phyloP scores from a whole-genome alignment of 2,797 vertebrate species.

The Lepus townsendii region DNA sequence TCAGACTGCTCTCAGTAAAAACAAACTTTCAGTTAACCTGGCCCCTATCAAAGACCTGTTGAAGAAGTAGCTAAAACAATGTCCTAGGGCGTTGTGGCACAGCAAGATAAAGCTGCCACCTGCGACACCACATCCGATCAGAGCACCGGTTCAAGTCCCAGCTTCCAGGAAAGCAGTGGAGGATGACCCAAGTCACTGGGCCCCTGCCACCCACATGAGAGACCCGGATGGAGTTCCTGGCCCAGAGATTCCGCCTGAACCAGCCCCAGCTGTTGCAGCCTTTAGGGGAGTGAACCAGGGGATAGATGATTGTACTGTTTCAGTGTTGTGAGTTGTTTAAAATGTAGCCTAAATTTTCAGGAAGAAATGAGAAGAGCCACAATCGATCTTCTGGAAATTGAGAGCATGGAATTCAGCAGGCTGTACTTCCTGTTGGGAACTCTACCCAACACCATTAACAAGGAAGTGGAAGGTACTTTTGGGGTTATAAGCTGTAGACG shows the following conservation, averaged over 20 bases:
- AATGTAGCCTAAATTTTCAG: conserved; percentile 81
- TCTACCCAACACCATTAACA: conserved; percentile 82
- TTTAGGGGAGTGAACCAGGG: too few species aligned
- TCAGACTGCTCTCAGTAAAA: neutral
- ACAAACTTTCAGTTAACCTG: neutral
- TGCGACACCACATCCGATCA: too few species aligned
- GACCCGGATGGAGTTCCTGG: too few species aligned
- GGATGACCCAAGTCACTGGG: too few species aligned
- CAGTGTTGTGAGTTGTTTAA: neutral
- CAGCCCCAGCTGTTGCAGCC: too few species aligned
- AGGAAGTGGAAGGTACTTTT: conserved; percentile 89
- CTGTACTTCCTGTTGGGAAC: conserved; percentile 86
- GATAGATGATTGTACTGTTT: neutral
- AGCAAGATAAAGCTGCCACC: too few species aligned
- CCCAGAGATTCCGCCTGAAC: too few species aligned
- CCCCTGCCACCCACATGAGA: too few species aligned
- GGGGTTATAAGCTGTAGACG: neutral
- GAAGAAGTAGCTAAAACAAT: neutral
- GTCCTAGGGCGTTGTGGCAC: too few species aligned
- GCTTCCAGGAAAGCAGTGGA: too few species aligned
- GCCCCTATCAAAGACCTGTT: neutral
- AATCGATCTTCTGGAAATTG: conserved; percentile 91
- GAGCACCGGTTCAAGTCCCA: too few species aligned
- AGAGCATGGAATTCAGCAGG: conserved; percentile 92
- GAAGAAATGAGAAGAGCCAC: conserved; percentile 88